Percentiles rank a stretch among this genome's conserved stretches.
These are phyloP conservation scores for Paracentrotus lividus DNA, from an alignment of 53 echinoderm and acorn worm species.

Conservation along the genomic window DNA sequence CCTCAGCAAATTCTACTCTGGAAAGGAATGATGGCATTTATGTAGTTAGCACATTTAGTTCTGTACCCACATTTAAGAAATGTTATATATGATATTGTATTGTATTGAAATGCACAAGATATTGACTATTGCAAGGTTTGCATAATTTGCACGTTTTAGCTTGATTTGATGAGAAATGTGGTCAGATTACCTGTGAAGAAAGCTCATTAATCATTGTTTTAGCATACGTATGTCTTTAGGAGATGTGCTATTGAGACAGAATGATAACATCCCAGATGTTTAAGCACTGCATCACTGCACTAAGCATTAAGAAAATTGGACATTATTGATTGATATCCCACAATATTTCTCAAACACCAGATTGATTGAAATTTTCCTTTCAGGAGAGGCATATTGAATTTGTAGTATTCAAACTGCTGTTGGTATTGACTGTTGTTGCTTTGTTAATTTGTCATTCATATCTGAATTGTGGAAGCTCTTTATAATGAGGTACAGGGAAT, in stretches of 20 bases:
- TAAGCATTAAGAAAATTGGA: no score
- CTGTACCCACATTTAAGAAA: constrained; percentile 6
- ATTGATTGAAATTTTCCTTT: no score
- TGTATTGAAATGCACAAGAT: constrained; percentile 32
- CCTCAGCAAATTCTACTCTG: constrained; percentile 91
- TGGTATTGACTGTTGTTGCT: no score
- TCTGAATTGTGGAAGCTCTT: no score
- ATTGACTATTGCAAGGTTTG: not conserved
- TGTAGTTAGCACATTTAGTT: constrained; percentile 42
- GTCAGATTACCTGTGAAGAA: not conserved
- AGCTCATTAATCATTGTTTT: not conserved
- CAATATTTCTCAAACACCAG: no score
- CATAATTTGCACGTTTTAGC: not conserved
- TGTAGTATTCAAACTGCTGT: no score
- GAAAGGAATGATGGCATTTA: constrained; percentile 71
- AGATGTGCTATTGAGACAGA: not conserved
- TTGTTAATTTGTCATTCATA: no score
- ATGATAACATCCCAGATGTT: not conserved
- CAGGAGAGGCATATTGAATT: no score
- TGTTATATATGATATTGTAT: not conserved
- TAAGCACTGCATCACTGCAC: not conserved
- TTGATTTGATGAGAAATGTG: not conserved
- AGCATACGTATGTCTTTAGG: not conserved
- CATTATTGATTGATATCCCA: no score
- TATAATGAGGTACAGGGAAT: no score